phyloP scores from a whole-genome alignment of 2,797 vertebrate species.

The Lutra lutra region DNA sequence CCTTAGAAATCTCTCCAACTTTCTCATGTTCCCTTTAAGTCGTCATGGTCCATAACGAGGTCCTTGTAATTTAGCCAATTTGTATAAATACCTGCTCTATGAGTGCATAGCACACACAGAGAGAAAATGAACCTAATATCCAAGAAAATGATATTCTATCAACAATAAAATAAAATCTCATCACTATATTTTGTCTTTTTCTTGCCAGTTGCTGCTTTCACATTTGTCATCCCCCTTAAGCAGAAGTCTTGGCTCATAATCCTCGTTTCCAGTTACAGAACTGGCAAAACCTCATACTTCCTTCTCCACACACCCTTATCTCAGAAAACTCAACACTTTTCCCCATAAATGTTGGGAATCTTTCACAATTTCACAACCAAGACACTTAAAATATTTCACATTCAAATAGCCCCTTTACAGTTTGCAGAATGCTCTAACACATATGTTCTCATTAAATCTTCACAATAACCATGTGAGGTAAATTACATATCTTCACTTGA shows the following conservation, averaged over 20 bases:
- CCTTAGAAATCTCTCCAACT: conserved; percentile 19
- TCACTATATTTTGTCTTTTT: conserved; percentile 12
- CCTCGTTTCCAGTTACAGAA: conserved; percentile 26
- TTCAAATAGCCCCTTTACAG: not conserved
- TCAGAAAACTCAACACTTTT: conserved; percentile 18
- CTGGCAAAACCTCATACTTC: not conserved
- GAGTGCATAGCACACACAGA: not conserved
- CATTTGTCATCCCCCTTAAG: conserved; percentile 20
- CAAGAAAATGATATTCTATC: conserved; percentile 38
- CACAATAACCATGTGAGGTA: not conserved
- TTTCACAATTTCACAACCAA: conserved; percentile 18
- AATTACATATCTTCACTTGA: not conserved
- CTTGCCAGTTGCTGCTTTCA: conserved; percentile 17
- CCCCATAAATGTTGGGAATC: not conserved
- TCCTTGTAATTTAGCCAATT: not conserved
- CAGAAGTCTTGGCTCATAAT: conserved; percentile 45
- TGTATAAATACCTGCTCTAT: conserved; percentile 11
- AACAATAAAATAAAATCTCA: conserved; percentile 17
- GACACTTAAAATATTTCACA: not conserved
- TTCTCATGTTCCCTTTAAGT: conserved; percentile 4
- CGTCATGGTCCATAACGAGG: not conserved
- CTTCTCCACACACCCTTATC: not conserved
- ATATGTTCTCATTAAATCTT: not conserved
- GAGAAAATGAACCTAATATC: conserved; percentile 31
- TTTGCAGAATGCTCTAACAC: not conserved